Evolutionary conservation across 53 echinoderm and acorn worm species (phyloP), one percentile per base, ranked within the genome.

Genomic region (Paracentrotus lividus): DNA sequence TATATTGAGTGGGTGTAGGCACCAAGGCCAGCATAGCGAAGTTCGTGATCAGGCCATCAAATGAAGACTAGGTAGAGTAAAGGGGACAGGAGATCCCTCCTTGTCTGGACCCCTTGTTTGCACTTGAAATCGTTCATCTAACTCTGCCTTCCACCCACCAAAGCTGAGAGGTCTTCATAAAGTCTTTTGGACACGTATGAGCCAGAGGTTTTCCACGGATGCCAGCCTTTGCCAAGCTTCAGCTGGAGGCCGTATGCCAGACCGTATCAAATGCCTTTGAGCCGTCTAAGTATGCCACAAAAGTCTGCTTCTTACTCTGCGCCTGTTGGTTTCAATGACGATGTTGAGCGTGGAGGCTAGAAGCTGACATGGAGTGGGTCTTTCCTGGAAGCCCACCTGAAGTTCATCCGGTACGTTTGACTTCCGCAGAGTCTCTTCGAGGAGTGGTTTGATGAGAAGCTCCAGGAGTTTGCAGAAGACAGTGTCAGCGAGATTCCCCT

Each of bases 191-290:
- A n/a, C 72, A 69, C 32, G 72, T n/a, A 69, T 24, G n/a, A 69
- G 72, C 72, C 72, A 69, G 12, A 69, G 72, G 72, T n/a, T 9
- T 69, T 69, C 72, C 72, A 14, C 32, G 72, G 8, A 69, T 27
- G 26, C 72, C 72, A 18, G 72, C 72, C 32, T n/a, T 69, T 69
- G 72, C 14, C 14, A 27, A 69, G 72, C 26, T 69, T 69, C 32
- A 69, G 24, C 32, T 18, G 72, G n/a, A 69, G 72, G 24, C 72
- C 72, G 26, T 69, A 27, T 69, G 72, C 72, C 72, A 69, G n/a
- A 69, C 72, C 16, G 72, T 69, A 69, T 69, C 72, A 23, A 69
- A 69, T 24, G 72, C 72, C 72, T 69, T 69, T 69, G 72, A 15
- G 8, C 16, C 72, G 32, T 69, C 72, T 69, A 69, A 23, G n/a